A percentile compares a stretch with the other conserved stretches of the same genome.
Conservation (phyloP, 92 coral and sea anemone genomes). For the Zoanthus sansibaricus region DNA sequence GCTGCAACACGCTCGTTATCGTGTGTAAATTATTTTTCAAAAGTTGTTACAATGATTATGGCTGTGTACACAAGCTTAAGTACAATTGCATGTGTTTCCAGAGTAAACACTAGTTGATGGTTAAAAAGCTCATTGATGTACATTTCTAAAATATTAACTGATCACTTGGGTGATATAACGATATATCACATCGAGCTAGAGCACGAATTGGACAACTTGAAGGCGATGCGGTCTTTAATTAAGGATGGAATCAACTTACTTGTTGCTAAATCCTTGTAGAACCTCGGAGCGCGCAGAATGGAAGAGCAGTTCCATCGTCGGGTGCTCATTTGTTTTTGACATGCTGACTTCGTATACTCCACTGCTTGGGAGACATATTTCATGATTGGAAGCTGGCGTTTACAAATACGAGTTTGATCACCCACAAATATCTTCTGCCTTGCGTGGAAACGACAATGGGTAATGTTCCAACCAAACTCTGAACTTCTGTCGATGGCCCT, state of each 20-base stretch:
- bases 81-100: constrained; percentile 42
- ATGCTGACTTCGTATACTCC: constrained; percentile 73
- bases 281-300: constrained; percentile 71
- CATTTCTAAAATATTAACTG: constrained; percentile 40
- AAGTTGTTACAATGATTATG: constrained; percentile 46
- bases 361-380: constrained; percentile 88
- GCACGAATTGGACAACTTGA: constrained; percentile 12
- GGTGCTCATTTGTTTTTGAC: constrained; percentile 65
- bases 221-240: neutral
- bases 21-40: constrained; percentile 47
- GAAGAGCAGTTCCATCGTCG: constrained; percentile 91
- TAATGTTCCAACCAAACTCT: constrained; percentile 65
- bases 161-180: constrained; percentile 27
- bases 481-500: constrained; percentile 56
- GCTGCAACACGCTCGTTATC: constrained; percentile 38
- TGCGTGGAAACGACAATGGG: constrained; percentile 60
- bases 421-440: constrained; percentile 67
- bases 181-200: constrained; percentile 9
- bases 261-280: constrained; percentile 72
- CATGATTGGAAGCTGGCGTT: constrained; percentile 73
- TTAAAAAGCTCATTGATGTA: constrained; percentile 17
- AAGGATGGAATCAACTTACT: constrained; percentile 65
- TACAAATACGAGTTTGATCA: constrained; percentile 77
- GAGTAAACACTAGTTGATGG: constrained; percentile 38
- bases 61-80: constrained; percentile 46